Base-by-base conservation (phyloP, 2,113 vertebrate species). In the Danionella cerebrum region DNA sequence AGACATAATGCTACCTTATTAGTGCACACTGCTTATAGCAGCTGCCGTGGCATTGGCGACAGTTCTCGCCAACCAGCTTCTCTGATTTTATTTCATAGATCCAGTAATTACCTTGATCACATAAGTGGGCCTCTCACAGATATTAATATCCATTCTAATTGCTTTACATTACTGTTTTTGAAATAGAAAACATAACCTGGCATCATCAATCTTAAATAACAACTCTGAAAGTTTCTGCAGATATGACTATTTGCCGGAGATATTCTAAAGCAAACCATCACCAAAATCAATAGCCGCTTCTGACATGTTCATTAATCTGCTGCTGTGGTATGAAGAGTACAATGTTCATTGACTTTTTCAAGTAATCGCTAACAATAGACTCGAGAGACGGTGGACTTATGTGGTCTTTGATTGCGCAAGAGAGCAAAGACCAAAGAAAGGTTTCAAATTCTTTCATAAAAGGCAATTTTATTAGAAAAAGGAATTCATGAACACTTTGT, bases 71-170 rank as follows among this genome's bases (percentile, higher is more conserved):
- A 31, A 60, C 25, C 57, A 13, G 6, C 39, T 45, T 25, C 25
- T 60, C 39, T 31, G 57, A 60, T 60, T 60, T 60, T 45, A 60
- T 60, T 60, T 45, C 39, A 60, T 60, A 60, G 58, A 60, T 60
- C 16, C 39, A 9, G 58, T 60, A 60, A 60, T 60, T 60, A 25
- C 39, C 39, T 60, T 60, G 24, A 45, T 60, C 39, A 45, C 39
- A 45, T 60, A 24, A 44, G 14, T 19, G 38, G 58, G 39, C 58
- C 39, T 44, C 39, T 60, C 27, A 29, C 39, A 2, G 58, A 60
- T 60, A 60, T 60, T 60, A 45, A 60, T 60, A 60, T 44, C 25
- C 14, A 45, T 60, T 60, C 58, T 45, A 60, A 60, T 60, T 60
- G 21, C 24, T 44, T 60, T 44, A 45, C 11, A 29, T 31, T 60